Base-by-base conservation (phyloP, 2,113 vertebrate species). In the Lathamus discolor region DNA sequence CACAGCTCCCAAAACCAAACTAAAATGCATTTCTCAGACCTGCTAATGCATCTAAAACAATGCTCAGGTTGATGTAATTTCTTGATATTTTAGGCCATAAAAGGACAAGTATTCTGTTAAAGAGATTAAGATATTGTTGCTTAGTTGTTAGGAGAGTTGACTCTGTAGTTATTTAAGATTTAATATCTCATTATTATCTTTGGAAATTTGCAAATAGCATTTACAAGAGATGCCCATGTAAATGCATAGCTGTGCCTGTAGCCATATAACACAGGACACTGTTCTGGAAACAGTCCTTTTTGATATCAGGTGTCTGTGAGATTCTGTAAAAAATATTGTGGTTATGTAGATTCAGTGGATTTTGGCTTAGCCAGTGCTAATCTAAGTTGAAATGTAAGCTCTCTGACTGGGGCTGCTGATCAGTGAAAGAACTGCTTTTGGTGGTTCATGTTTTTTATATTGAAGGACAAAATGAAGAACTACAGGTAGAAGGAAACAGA, bases 1-100 rank as follows among this genome's bases (percentile, higher is more conserved):
- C 2, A 1, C 22, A 29, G 3, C 2, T 46, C 31, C 2, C 6
- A 31, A 31, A 51, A 63, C 24, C 7, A 59, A n/a, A 46, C 13
- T 33, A 55, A 91, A 70, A 54, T 64, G 6, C 8, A n/a, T 59
- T 51, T 84, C 15, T 80, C 49, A 59, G 37, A 76, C n/a, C 8
- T 46, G 6, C 57, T 52, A 83, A 74, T 69, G 27, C 46, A 76
- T n/a, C 33, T 55, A 43, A 79, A 92, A 54, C 29, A 55, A 72
- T 72, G 28, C 23, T 88, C 44, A 74, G 8, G 41, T 27, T 81
- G 17, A 46, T 39, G 17, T 17, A 57, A 51, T 69, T 75, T 85
- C 55, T 63, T 24, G 20, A 28, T 52, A 29, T 68, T 75, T 55
- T 44, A 43, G 25, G 7, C 4, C 20, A 39, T 54, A 63, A 68